Base-by-base conservation (phyloP, 2,888 invertebrate genomes). In the Meiosimyza decipiens region DNA sequence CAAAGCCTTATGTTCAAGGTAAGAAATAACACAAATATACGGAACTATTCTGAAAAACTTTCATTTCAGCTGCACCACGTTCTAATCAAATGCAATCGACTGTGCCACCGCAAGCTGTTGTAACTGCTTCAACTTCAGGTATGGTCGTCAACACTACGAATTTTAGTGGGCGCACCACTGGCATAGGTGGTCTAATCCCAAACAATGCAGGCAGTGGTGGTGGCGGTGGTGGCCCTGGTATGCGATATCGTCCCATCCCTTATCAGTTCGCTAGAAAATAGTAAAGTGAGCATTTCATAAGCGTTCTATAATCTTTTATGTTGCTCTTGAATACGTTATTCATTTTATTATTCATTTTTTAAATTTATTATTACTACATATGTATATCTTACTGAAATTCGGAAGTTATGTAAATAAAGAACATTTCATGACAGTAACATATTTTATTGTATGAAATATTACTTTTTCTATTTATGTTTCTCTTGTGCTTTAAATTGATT, bases 191-290 rank as follows among this genome's bases (percentile, higher is more conserved):
- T 67, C 80, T 81, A 76, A 71, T 71, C 49, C 75, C 83, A 47
- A 82, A 81, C 67, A 82, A 80, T 75, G 80, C 83, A 71, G 79
- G 77, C 40, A 82, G 81, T 16, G 82, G 82, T 52, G 76, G 79
- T 54, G 82, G 79, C 13, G 81, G 78, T 51, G 74, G 78, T 50
- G 79, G 78, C 71, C 83, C 80, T 18, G 81, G 81, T 73, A 79
- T 84, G 75, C 81, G 85, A 72, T 84, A 84, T 78, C 84, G 85
- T 76, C 78, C 82, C 78, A 77, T 81, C 82, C 75, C 86, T 63
- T 86, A 85, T 80, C 83, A 83, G 73, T 85, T 83, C 79, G 81
- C 84, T 62, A 85, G 85, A 76, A 84, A 84, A 84, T 84, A 84
- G 84, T 78, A 55, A 71, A 59, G 13, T 64, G 50, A 33, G 22